Conservation (phyloP, 2,113 vertebrate genomes). For the Balaeniceps rex region DNA sequence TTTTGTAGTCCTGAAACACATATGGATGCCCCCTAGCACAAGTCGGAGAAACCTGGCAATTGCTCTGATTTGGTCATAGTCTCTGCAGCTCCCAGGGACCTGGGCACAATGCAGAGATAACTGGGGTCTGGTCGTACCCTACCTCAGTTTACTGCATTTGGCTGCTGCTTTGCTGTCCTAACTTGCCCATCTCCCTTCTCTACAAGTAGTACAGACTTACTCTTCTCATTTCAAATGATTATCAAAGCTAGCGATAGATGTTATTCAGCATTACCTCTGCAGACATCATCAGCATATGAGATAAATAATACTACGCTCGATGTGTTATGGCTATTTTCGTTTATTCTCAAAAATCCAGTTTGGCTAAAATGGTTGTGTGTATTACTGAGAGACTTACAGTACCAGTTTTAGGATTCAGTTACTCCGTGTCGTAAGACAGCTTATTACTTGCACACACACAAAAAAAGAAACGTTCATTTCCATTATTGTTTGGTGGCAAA, state of each 20-base stretch:
- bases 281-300: not conserved
- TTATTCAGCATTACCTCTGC: not conserved
- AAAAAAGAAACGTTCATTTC: not conserved
- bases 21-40: not conserved
- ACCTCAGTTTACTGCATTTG: rapidly evolving
- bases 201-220: not conserved
- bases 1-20: not conserved
- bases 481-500: not conserved
- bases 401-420: not conserved
- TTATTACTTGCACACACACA: not conserved
- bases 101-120: not conserved
- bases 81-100: not conserved
- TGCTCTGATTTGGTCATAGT: not conserved
- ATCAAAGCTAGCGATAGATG: not conserved
- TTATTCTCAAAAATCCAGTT: not conserved
- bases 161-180: not conserved
- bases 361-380: not conserved
- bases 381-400: not conserved
- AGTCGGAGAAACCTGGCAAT: not conserved
- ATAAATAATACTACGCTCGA: not conserved
- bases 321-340: not conserved
- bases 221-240: not conserved
- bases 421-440: not conserved
- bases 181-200: not conserved
- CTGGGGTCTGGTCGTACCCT: not conserved